A percentile compares a stretch with the other conserved stretches of the same genome.
Conservation (phyloP, 2,113 vertebrate species). For the Desmodus rotundus region DNA sequence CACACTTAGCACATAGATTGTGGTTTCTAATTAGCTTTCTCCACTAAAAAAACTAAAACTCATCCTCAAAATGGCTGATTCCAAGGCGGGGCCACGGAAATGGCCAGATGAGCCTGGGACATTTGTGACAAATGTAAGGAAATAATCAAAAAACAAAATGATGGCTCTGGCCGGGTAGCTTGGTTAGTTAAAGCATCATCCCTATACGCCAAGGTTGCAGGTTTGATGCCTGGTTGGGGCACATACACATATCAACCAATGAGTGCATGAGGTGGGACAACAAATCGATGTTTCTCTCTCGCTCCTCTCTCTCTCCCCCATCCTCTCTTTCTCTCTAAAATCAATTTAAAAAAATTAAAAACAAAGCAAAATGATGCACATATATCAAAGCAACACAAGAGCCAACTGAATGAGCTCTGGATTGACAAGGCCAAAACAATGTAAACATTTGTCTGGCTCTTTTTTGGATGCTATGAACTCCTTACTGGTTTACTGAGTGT, state of each 20-base stretch:
- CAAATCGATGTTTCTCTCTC: too few species aligned
- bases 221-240: too few species aligned
- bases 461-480: background rate
- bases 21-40: background rate
- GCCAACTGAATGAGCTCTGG: background rate
- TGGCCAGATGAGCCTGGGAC: background rate
- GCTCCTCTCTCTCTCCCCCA: too few species aligned
- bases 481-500: background rate
- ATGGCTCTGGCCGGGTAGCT: too few species aligned
- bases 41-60: background rate
- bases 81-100: background rate
- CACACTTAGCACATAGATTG: background rate
- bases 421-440: background rate
- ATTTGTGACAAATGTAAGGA: background rate
- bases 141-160: background rate
- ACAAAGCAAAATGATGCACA: too few species aligned
- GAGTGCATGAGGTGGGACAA: too few species aligned
- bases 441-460: background rate
- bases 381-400: background rate
- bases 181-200: too few species aligned
- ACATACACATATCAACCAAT: too few species aligned
- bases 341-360: too few species aligned
- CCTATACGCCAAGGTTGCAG: too few species aligned
- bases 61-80: background rate
- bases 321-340: too few species aligned